Evolutionary conservation across 2,888 invertebrate species (phyloP).

Genomic region (Stenotaenia linearis): DNA sequence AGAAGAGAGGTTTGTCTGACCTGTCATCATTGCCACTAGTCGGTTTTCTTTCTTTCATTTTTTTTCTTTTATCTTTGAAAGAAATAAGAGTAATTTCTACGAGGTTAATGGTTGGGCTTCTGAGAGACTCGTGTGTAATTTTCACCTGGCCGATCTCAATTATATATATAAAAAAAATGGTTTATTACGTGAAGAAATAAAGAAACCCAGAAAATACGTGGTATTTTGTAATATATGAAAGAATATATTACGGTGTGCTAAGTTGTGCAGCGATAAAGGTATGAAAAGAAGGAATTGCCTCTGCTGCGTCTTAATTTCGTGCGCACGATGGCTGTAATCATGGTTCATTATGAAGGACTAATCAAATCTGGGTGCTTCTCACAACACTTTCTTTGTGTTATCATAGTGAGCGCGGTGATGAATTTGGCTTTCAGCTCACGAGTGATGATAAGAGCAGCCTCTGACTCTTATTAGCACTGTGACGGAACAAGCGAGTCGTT

Average conservation of each 20-base stretch:
- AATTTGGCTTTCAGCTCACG: slow-evolving; percentile 5
- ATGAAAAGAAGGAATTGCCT: neutral
- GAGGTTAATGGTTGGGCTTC: neutral
- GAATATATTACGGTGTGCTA: neutral
- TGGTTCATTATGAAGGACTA: slow-evolving; percentile 1
- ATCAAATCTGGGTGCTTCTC: neutral
- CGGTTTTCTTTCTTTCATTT: neutral
- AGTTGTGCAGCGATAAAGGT: neutral
- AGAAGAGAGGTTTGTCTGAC: neutral
- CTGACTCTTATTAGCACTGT: slow-evolving; percentile 5
- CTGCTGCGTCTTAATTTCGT: neutral
- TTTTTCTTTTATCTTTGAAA: neutral
- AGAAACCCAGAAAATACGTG: neutral
- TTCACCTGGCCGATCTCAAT: neutral
- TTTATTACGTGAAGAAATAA: too few species aligned
- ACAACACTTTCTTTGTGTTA: slow-evolving; percentile 9
- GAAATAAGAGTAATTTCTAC: neutral
- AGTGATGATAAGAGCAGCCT: neutral
- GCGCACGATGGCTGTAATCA: slow-evolving; percentile 5
- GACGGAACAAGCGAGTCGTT: neutral
- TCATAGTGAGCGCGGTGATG: slow-evolving; percentile 9
- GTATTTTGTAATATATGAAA: neutral
- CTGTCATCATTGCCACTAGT: neutral
- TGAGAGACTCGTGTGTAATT: neutral
- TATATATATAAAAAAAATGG: too few species aligned